Conservation (phyloP, 2,888 invertebrate genomes). For the Tenthredo amoena region DNA sequence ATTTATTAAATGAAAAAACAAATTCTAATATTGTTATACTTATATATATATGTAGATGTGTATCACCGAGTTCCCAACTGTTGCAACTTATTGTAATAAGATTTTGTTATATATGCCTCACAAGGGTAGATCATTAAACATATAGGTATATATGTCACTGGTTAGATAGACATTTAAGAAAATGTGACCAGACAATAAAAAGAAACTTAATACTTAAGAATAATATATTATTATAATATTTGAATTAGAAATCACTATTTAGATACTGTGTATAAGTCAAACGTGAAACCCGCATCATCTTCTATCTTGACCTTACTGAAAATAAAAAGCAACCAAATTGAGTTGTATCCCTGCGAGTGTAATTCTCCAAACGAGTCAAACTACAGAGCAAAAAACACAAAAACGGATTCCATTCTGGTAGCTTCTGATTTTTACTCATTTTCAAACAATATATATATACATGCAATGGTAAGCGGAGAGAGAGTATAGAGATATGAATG, state of each 20-base stretch:
- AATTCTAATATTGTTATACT: constrained; percentile 49
- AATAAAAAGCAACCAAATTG: neutral
- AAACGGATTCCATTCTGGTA: neutral
- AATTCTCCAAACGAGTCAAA: neutral
- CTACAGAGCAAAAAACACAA: neutral
- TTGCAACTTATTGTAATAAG: constrained; percentile 26
- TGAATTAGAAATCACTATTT: constrained; percentile 40
- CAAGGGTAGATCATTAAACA: constrained; percentile 28
- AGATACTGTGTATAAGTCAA: constrained; percentile 38
- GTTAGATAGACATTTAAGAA: constrained; percentile 71
- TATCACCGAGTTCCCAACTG: constrained; percentile 37
- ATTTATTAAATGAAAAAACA: constrained; percentile 45
- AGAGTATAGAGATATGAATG: neutral
- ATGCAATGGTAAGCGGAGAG: neutral
- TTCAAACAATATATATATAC: neutral
- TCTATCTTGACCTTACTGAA: neutral
- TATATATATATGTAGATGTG: constrained; percentile 32
- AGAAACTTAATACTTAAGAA: constrained; percentile 63
- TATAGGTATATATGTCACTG: constrained; percentile 54
- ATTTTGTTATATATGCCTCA: constrained; percentile 34
- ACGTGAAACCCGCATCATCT: neutral
- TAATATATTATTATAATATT: constrained; percentile 53
- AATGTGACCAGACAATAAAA: constrained; percentile 77
- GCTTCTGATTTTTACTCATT: neutral
- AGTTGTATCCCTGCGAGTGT: neutral